Base-by-base conservation (phyloP, 2,888 invertebrate species). In the Pseudolycoriella hygida region DNA sequence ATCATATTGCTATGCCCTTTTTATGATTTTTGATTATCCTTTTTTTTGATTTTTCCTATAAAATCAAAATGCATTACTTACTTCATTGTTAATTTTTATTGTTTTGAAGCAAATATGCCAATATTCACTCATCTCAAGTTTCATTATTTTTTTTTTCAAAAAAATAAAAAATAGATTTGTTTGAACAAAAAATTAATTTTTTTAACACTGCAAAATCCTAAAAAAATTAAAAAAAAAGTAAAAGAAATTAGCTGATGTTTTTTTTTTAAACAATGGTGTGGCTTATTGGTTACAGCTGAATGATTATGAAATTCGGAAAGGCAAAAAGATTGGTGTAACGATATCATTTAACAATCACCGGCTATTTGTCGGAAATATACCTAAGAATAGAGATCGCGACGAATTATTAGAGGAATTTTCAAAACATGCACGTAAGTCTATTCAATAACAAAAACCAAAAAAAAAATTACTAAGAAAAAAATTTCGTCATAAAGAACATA, bases 311-410 rank as follows among this genome's bases (percentile, higher is more conserved):
- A 90, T 94, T 82, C 85, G 88, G 80, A 89, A 90, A 78, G 92
- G 92, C 77, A 93, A 93, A 85, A 88, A 87, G 81, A 87, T 94
- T 82, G 93, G 93, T 80, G 92, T 93, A 73, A 93, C 92, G 77
- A 84, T 93, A 80, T 94, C 93, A 77, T 89, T 90, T 84, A 93
- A 94, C 83, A 94, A 94, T 85, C 89, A 90, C 77, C 88, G 93
- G 78, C 86, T 94, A 79, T 94, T 93, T 88, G 92, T 94, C 80
- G 94, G 93, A 75, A 94, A 94, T 89, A 93, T 94, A 81, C 93
- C 94, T 79, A 94, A 94, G 85, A 92, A 88, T 83, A 90, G 92
- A 82, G 89, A 90, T 81, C 88, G 85, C 80, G 92, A 92, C 75
- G 92, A 93, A 82, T 88, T 94, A 76, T 83, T 86, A 78, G 92